These are phyloP conservation scores for Hololepta plana DNA, from an alignment of 2,888 invertebrate species.

Conservation along the genomic window DNA sequence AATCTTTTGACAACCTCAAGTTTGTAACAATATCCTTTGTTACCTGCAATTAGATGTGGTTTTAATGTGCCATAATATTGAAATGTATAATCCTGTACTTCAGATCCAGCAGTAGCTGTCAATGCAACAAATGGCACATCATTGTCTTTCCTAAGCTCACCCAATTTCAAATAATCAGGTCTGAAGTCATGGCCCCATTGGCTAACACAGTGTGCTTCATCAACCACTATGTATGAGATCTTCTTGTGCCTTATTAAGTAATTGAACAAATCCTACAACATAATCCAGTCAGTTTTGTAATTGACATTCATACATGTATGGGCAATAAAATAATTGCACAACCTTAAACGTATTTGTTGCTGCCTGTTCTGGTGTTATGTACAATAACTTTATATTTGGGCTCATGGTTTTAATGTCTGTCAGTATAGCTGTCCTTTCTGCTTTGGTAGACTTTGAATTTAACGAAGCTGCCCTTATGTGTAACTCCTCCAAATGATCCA, in stretches of 20 bases:
- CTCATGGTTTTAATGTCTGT: constrained; percentile 49
- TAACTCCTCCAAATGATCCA: constrained; percentile 61
- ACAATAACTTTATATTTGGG: constrained; percentile 70
- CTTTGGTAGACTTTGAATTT: constrained; percentile 73
- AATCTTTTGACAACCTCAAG: constrained; percentile 33
- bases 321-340: constrained; percentile 13
- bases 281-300: constrained; percentile 1
- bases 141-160: constrained; percentile 44
- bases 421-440: constrained; percentile 60
- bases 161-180: constrained; percentile 84
- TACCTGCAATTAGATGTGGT: constrained; percentile 33
- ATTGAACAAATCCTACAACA: constrained; percentile 37
- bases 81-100: constrained; percentile 29
- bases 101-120: constrained; percentile 81
- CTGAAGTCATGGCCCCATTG: constrained; percentile 99
- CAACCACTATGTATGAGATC: constrained; percentile 80
- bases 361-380: constrained; percentile 94
- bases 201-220: constrained; percentile 96
- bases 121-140: constrained; percentile 75
- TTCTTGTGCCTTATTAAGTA: constrained; percentile 56
- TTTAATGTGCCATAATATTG: constrained; percentile 1
- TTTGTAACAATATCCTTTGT: constrained; percentile 65
- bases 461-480: constrained; percentile 75
- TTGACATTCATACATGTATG: too few relatives aligned
- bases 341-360: constrained; percentile 58